Percentiles rank a stretch among this genome's conserved stretches.
Conservation (phyloP, 1,140 invertebrate species). For the Amphibalanus amphitrite region DNA sequence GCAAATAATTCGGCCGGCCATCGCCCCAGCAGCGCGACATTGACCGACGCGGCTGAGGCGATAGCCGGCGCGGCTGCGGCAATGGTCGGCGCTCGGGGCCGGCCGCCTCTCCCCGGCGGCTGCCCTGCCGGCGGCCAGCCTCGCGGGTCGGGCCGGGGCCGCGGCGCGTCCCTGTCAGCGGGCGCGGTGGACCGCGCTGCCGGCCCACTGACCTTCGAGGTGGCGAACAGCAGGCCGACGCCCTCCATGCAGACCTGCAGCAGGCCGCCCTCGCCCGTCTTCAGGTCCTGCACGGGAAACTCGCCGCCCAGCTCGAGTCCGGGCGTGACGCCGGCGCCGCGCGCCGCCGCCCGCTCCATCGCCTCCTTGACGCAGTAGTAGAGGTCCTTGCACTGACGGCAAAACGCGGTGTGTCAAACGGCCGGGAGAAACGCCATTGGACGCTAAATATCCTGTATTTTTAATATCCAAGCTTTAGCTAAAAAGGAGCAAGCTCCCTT, state of each 20-base stretch:
- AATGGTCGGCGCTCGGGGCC: not conserved
- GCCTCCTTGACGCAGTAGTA: constrained; percentile 98
- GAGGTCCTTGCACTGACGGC: constrained; percentile 82
- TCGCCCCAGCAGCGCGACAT: too few relatives aligned
- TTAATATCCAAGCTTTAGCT: not conserved
- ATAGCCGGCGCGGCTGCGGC: too few relatives aligned
- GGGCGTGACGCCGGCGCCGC: constrained; percentile 51
- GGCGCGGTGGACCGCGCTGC: not conserved
- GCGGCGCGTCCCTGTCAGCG: too few relatives aligned
- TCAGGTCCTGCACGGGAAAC: constrained; percentile 95
- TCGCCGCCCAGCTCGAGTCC: constrained; percentile 84
- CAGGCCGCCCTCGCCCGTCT: constrained; percentile 86
- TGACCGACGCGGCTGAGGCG: too few relatives aligned
- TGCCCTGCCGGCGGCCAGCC: too few relatives aligned
- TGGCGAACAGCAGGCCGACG: constrained; percentile 91
- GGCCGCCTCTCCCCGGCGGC: too few relatives aligned
- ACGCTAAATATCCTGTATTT: too few relatives aligned
- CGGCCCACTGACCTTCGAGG: constrained; percentile 74
- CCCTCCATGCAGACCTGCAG: constrained; percentile 99
- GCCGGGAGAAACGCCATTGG: too few relatives aligned
- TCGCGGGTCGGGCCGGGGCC: too few relatives aligned
- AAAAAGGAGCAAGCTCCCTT: not conserved
- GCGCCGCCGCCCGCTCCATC: constrained; percentile 85
- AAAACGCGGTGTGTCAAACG: too few relatives aligned
- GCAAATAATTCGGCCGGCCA: not conserved